A percentile compares a stretch with the other conserved stretches of the same genome.
Conservation (phyloP, 2,797 vertebrate genomes). For the Takifugu ocellatus region DNA sequence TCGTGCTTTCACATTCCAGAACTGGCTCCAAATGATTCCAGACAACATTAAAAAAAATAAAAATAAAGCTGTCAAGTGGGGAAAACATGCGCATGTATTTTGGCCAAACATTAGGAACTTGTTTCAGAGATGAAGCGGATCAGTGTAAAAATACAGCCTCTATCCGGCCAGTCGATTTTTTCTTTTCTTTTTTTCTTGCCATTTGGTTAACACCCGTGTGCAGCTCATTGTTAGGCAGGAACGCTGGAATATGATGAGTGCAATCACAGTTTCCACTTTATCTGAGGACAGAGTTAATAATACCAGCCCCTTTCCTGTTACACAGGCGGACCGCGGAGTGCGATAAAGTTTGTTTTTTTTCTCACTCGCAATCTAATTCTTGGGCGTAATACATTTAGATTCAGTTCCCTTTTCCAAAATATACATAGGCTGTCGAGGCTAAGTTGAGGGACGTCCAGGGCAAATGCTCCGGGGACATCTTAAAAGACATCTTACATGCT, state of each 20-base stretch:
- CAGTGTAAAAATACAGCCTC: constrained; percentile 54
- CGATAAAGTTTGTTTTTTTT: neutral
- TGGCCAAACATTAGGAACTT: constrained; percentile 42
- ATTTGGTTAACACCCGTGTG: constrained; percentile 50
- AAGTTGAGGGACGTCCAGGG: neutral
- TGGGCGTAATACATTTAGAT: neutral
- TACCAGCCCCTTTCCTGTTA: constrained; percentile 14
- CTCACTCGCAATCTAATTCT: neutral
- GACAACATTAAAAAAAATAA: constrained; percentile 48
- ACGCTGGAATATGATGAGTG: constrained; percentile 38
- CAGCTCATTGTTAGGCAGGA: constrained; percentile 42
- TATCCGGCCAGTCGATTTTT: constrained; percentile 40
- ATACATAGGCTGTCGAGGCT: neutral
- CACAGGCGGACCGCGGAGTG: constrained; percentile 3
- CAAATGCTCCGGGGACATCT: constrained; percentile 8
- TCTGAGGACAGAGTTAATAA: constrained; percentile 22
- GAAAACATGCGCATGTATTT: constrained; percentile 41
- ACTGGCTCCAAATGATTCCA: constrained; percentile 49
- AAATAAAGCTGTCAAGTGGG: constrained; percentile 33
- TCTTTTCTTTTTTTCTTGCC: constrained; percentile 1
- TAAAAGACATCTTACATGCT: constrained; percentile 29
- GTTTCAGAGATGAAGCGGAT: constrained; percentile 56
- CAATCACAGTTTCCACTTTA: constrained; percentile 29
- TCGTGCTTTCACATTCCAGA: constrained; percentile 59
- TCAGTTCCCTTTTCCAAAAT: neutral